Evolutionary conservation across 2,113 vertebrate species (phyloP), one percentile per base, ranked within the genome.

Genomic region (Corythornis madagascariensis): DNA sequence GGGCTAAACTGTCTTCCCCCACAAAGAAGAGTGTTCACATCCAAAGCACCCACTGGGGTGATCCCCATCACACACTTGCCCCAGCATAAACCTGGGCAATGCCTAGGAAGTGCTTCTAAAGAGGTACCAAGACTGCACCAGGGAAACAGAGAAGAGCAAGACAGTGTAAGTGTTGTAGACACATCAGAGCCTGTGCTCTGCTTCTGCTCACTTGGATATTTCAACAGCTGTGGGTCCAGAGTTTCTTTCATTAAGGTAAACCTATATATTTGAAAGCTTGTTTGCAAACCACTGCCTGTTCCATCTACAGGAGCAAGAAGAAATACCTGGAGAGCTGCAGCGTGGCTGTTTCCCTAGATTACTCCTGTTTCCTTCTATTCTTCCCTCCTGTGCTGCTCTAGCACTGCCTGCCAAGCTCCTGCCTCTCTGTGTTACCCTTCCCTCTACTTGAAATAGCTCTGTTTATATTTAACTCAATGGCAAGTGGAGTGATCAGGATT

Each of bases 81-180:
- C 21, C 10, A 13, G 28, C 57, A 47, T 10, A 83, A 47, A 20
- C 11, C 22, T 29, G 5, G 3, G 13, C 11, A 38, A 50, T 77
- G 18, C n/a, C 59, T 57, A 31, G 24, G 15, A 59, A 69, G 13
- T 26, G 24, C 13, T 87, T 57, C 74, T 67, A 17, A 16, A 6
- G 13, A 22, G 25, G 6, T 40, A 55, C 56, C 29, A 45, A 66
- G 33, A 18, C 33, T 45, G 42, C 40, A 25, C 6, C 1, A 10
- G 55, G 38, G 45, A 82, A 50, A 69, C 8, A n/a, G 33, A 24
- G n/a, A 79, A 47, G 52, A 56, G 20, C 20, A 55, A 55, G 24
- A 16, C 26, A 26, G n/a, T 12, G 38, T 42, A 29, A 52, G 24
- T 2, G 0, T 24, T 38, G 40, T 6, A 52, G 53, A 14, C 3